Conservation (phyloP, 2,888 invertebrate genomes). For the Cancer borealis region DNA sequence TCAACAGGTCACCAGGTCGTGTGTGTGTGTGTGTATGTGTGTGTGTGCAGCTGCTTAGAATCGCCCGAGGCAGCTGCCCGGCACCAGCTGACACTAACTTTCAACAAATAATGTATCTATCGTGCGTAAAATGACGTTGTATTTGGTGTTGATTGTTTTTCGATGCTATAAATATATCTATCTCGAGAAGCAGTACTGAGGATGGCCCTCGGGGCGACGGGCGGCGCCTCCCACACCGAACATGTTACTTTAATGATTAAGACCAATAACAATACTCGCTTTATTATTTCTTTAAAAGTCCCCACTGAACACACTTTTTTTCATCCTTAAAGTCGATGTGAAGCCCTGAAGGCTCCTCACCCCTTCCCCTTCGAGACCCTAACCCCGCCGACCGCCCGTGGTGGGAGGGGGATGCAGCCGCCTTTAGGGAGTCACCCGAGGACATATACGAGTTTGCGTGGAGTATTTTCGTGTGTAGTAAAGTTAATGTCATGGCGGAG, state of each 20-base stretch:
- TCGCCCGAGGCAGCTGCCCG: conserved; percentile 8
- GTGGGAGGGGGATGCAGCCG: conserved; percentile 14
- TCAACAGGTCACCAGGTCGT: conserved; percentile 25
- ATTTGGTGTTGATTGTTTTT: conserved; percentile 51
- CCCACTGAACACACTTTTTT: conserved; percentile 25
- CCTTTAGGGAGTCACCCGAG: conserved; percentile 21
- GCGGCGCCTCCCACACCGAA: background rate
- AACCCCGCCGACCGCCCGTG: conserved; percentile 10
- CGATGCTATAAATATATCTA: conserved; percentile 42
- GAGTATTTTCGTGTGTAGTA: conserved; percentile 40
- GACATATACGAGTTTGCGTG: conserved; percentile 21
- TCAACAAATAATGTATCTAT: conserved; percentile 46
- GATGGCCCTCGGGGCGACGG: background rate
- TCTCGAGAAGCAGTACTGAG: background rate
- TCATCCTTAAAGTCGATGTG: background rate
- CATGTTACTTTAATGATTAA: conserved; percentile 35
- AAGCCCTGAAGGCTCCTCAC: background rate
- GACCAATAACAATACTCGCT: conserved; percentile 24
- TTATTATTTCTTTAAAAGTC: conserved; percentile 50
- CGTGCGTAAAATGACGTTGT: conserved; percentile 52
- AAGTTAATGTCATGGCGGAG: background rate
- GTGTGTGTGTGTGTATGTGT: conserved; percentile 31
- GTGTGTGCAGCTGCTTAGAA: conserved; percentile 13
- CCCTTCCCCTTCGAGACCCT: background rate
- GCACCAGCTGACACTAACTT: conserved; percentile 4